Evolutionary conservation across 2,113 vertebrate genomes (phyloP), one percentile per base, ranked within the genome.

Genomic region (Rostratula benghalensis): DNA sequence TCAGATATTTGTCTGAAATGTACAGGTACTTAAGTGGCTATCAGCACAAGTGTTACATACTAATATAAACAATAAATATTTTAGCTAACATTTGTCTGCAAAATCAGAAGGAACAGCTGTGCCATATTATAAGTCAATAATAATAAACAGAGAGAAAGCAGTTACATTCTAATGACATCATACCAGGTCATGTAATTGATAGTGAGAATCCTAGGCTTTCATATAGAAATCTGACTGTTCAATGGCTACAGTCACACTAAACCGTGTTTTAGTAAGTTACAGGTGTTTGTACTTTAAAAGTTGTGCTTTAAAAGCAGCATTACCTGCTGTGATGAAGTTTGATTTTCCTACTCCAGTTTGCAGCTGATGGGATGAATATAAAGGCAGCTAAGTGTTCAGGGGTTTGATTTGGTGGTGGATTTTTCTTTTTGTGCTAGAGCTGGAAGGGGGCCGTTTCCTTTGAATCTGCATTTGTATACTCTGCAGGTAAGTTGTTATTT

Each of bases 401-500:
- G 19, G 6, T 20, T n/a, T 59, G 24, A 25, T 19, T 39, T 19
- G 16, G 16, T 6, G 33, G 24, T 23, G 24, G 27, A 9, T 25
- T 17, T 46, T 45, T 10, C 28, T 37, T 11, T 25, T 56, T 22
- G 43, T 78, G 5, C 24, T 64, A 16, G 31, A 46, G 27, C 60
- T 78, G 9, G 13, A 13, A 0, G 0, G 41, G 11, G 7, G 2
- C 17, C 75, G 6, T 63, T 80, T 94, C 13, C 27, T 89, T 90
- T 89, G 33, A 69, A 56, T 83, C 37, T 50, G 10, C 14, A 46
- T 81, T 92, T 87, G 6, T 91, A 7, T 91, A 57, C n/a, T 89
- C 89, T 80, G 80, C 89, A 61, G 87, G 89, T 92, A 92, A 94
- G 71, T 56, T 75, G 24, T 70, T 92, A 28, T 37, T 86, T 80